Base-by-base conservation (phyloP, 2,113 vertebrate genomes). In the Erythrocercus mccallii region DNA sequence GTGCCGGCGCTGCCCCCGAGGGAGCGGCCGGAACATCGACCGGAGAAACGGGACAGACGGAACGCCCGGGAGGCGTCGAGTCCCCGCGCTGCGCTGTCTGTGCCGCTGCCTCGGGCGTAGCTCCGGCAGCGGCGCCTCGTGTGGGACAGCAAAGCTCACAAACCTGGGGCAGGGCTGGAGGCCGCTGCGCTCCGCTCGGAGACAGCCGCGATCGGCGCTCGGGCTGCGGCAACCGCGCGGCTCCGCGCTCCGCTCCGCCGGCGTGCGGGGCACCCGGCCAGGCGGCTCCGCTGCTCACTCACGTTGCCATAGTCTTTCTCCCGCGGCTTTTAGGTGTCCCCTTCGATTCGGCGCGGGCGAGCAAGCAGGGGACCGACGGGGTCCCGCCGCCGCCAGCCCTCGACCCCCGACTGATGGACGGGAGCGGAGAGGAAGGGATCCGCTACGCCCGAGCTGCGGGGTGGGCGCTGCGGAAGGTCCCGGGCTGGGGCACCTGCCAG, bases 161-260 rank as follows among this genome's bases (percentile, higher is more conserved):
- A 72, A 95, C 94, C 94, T 94, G 94, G 47, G 73, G 68, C 90
- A 81, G 82, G 89, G 90, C 76, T 57, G 94, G 66, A 62, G 77
- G 77, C 77, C 57, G 93, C 94, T 78, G 83, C 88, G 69, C 76
- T 91, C 62, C 14, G 78, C 79, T 66, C 16, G 50, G 24, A 42
- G 30, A 3, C n/a, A n/a, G n/a, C n/a, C n/a, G n/a, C n/a, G 11
- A 71, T 5, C 21, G 7, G 56, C 77, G 81, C 88, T 61, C n/a
- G 65, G 50, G 68, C 71, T 21, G 58, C 14, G 54, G 60, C 25
- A 72, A n/a, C n/a, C n/a, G n/a, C n/a, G n/a, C n/a, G n/a, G 17
- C 38, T 40, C 65, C 47, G 25, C 47, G 22, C 80, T 73, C 72
- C 68, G 73, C 78, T 87, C 51, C 54, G 60, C 76, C 50, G 80